Base-by-base conservation (phyloP, 2,113 vertebrate species). In the Plectropomus leopardus region DNA sequence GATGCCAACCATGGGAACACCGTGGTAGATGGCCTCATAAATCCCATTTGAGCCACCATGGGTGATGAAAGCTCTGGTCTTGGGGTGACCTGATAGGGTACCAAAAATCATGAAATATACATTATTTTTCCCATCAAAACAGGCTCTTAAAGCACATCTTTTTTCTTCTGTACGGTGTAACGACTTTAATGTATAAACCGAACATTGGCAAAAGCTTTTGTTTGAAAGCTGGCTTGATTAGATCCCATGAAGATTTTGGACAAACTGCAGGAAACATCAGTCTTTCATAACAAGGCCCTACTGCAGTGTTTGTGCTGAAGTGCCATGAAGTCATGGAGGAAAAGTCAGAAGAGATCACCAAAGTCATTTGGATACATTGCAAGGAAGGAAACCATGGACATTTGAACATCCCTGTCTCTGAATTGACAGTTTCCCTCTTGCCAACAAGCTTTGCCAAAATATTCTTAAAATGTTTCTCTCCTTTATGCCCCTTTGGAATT, bases 11-110 rank as follows among this genome's bases (percentile, higher is more conserved):
- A 98, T 95, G 0, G 97, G 98, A 28, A 98, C 83, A 0, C 96
- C 96, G 0, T 99, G 97, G 83, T 97, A 98, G 85, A 99, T 99
- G 30, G 97, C 97, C 91, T 99, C 97, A 21, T 98, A 99, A 53
- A 99, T 93, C 1, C 97, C 97, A 24, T 99, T 98, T 23, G 96
- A 95, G 55, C 98, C 97, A 17, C 97, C 97, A 0, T 98, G 97
- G 48, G 97, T 98, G 73, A 98, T 95, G 69, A 98, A 98, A 11
- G 95, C 97, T 91, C 90, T 96, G 2, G 96, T 93, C 92, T 97
- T 96, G 1, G 96, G 94, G 26, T 98, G 97, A 59, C 97, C 97
- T 98, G 70, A 30, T 40, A 11, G 26, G 30, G n/a, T 7, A 19
- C 3, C 28, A 68, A 51, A 51, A 50, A 55, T 76, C 0, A 21